Evolutionary conservation across 1,140 invertebrate species (phyloP).

Genomic region (Linepithema humile): DNA sequence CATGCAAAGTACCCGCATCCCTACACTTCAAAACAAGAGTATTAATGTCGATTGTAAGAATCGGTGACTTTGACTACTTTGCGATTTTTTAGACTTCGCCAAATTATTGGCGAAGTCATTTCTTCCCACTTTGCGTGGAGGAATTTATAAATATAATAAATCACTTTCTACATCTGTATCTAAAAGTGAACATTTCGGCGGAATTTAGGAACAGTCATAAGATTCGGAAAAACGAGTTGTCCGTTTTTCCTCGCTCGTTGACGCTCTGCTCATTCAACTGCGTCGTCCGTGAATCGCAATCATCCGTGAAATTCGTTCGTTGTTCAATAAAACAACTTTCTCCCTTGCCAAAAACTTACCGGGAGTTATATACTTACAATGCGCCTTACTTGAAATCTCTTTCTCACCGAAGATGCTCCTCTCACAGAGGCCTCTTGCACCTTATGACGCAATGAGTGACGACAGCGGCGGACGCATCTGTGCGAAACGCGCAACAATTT

Average conservation of each 20-base stretch:
- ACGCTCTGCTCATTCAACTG: conserved; percentile 53
- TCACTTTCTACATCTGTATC: background rate
- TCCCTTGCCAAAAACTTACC: conserved; percentile 32
- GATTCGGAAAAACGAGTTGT: background rate
- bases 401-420: background rate
- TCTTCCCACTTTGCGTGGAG: background rate
- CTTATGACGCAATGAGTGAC: conserved; percentile 19
- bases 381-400: conserved; percentile 14
- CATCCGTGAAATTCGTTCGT: conserved; percentile 61
- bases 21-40: conserved; percentile 20
- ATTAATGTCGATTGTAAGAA: background rate
- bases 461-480: background rate
- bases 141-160: background rate
- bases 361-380: background rate
- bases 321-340: conserved; percentile 66
- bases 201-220: background rate
- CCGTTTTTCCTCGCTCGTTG: background rate
- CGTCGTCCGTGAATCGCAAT: conserved; percentile 29
- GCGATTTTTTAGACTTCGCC: background rate
- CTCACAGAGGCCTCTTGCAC: conserved; percentile 11
- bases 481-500: conserved; percentile 13
- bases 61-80: background rate
- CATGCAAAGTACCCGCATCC: conserved; percentile 70
- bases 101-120: background rate
- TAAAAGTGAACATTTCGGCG: background rate